Conservation (phyloP, 2,888 invertebrate genomes). For the Carterocephalus palaemon region DNA sequence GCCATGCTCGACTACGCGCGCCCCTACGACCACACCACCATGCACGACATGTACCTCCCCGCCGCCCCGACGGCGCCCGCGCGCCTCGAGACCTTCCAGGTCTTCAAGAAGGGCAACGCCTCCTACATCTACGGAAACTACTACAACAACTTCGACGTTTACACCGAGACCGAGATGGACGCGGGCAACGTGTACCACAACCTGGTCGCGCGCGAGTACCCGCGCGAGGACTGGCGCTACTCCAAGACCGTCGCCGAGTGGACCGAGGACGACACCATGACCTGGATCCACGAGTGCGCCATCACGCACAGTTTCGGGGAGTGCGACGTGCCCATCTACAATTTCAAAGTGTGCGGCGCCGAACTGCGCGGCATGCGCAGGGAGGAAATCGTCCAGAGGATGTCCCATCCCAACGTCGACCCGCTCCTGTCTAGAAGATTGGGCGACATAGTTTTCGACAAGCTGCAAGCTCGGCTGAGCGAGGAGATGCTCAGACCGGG, state of each 20-base stretch:
- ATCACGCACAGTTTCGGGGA: slow-evolving; percentile 58
- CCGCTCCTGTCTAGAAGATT: slow-evolving; percentile 48
- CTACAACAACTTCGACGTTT: slow-evolving; percentile 58
- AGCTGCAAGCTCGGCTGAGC: slow-evolving; percentile 54
- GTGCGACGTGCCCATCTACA: slow-evolving; percentile 63
- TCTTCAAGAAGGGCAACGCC: slow-evolving; percentile 65
- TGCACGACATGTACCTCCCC: slow-evolving; percentile 63
- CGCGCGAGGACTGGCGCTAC: slow-evolving; percentile 72
- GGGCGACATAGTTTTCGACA: slow-evolving; percentile 59
- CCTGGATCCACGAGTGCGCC: slow-evolving; percentile 73
- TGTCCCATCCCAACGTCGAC: slow-evolving; percentile 56
- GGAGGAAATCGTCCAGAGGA: slow-evolving; percentile 58
- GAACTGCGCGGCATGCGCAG: slow-evolving; percentile 58
- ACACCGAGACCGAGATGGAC: slow-evolving; percentile 61
- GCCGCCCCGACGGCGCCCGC: slow-evolving; percentile 60
- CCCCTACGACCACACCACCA: slow-evolving; percentile 61
- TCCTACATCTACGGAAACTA: slow-evolving; percentile 64
- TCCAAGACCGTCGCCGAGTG: slow-evolving; percentile 72
- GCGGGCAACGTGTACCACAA: slow-evolving; percentile 64
- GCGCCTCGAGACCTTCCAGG: slow-evolving; percentile 71
- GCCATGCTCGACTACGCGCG: slow-evolving; percentile 72
- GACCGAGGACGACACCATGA: slow-evolving; percentile 77
- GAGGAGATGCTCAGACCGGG: slow-evolving; percentile 57
- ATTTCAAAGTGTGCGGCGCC: slow-evolving; percentile 61
- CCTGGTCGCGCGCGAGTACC: slow-evolving; percentile 59